A percentile compares a stretch with the other conserved stretches of the same genome.
Conservation (phyloP, 2,888 invertebrate species). For the Horisme vitalbata region DNA sequence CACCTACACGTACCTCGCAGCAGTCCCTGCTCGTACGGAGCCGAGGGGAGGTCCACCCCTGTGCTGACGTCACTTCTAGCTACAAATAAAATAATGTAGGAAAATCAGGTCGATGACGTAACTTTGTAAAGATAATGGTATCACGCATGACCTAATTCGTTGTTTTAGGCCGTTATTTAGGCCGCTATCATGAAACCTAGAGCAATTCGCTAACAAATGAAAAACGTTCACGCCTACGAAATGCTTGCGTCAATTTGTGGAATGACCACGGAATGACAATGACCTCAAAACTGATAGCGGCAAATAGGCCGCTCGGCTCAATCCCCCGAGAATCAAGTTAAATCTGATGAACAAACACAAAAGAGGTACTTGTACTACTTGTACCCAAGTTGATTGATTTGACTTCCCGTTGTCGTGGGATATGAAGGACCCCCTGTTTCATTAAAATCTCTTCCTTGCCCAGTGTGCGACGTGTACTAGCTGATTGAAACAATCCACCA, state of each 20-base stretch:
- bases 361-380: neutral
- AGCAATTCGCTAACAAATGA: conserved; percentile 8
- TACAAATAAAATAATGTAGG: too few relatives aligned
- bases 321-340: conserved; percentile 1
- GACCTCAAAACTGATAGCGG: conserved; percentile 11
- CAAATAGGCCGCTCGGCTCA: conserved; percentile 4
- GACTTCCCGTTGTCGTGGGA: neutral
- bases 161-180: neutral
- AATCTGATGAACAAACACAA: neutral
- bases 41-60: too few relatives aligned
- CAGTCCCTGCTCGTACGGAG: too few relatives aligned
- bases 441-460: conserved; percentile 7
- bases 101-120: neutral
- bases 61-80: too few relatives aligned
- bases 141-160: neutral
- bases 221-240: neutral
- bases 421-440: neutral
- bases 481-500: conserved; percentile 1
- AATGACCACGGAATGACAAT: conserved; percentile 15
- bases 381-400: neutral
- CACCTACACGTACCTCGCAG: too few relatives aligned
- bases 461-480: conserved; percentile 4
- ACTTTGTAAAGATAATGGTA: conserved; percentile 2
- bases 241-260: conserved; percentile 4
- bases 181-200: too few relatives aligned